These are phyloP conservation scores for Ophion ventricosus DNA, from an alignment of 2,888 invertebrate species.

Conservation along the genomic window DNA sequence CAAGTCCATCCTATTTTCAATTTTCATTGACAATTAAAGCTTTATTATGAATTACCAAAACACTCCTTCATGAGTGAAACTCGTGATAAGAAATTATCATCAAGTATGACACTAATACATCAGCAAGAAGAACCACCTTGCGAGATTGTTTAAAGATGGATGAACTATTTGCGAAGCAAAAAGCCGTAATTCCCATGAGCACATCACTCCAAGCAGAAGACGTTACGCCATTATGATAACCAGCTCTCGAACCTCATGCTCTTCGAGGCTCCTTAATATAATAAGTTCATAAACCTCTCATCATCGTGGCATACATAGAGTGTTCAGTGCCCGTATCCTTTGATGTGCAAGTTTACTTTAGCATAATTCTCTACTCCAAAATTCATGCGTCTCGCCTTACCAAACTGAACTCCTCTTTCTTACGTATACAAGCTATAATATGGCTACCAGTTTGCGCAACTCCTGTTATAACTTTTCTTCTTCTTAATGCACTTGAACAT, in stretches of 20 bases:
- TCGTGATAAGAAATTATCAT: neutral
- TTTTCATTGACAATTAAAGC: neutral
- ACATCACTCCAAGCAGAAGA: neutral
- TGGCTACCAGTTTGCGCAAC: neutral
- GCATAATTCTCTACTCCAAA: conserved; percentile 45
- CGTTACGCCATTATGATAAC: neutral
- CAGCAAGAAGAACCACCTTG: neutral
- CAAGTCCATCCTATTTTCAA: neutral
- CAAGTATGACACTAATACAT: neutral
- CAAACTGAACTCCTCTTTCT: conserved; percentile 23
- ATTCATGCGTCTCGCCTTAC: conserved; percentile 34
- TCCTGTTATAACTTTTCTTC: conserved; percentile 3
- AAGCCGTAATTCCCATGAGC: neutral
- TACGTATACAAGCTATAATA: conserved; percentile 1
- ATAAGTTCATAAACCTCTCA: conserved; percentile 22
- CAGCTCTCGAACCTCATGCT: neutral
- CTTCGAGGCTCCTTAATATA: conserved; percentile 24
- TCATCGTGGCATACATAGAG: neutral
- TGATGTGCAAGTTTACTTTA: conserved; percentile 44
- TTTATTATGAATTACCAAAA: neutral
- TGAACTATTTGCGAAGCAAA: neutral
- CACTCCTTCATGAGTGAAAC: neutral
- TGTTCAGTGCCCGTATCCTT: conserved; percentile 28
- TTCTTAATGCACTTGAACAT: neutral
- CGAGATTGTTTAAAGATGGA: conserved; percentile 2